Evolutionary conservation across 2,888 invertebrate genomes (phyloP).

Genomic region (Eilema depressum): DNA sequence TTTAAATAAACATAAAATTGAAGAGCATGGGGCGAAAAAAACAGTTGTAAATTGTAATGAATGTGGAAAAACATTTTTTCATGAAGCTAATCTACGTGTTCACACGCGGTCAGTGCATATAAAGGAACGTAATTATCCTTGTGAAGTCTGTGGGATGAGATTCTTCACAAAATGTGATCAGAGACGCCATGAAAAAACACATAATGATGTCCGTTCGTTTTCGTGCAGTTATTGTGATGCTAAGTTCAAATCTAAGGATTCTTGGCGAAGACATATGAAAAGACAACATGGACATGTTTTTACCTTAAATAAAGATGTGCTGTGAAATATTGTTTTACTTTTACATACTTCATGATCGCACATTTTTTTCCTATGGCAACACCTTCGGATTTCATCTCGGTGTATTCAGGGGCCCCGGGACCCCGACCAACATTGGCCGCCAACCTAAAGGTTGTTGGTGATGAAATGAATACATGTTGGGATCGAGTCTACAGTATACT

Average conservation of each 20-base stretch:
- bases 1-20: conserved; percentile 55
- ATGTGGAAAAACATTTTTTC: conserved; percentile 60
- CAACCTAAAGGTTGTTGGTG: too few relatives aligned
- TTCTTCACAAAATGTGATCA: conserved; percentile 64
- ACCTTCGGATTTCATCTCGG: too few relatives aligned
- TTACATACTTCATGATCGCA: too few relatives aligned
- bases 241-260: conserved; percentile 65
- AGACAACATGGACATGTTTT: conserved; percentile 55
- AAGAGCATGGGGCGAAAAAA: conserved; percentile 56
- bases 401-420: too few relatives aligned
- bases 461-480: background rate
- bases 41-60: conserved; percentile 50
- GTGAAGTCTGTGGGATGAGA: conserved; percentile 55
- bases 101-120: conserved; percentile 62
- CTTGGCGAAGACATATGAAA: conserved; percentile 60
- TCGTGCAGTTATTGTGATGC: conserved; percentile 60
- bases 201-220: conserved; percentile 56
- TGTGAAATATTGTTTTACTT: background rate
- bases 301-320: conserved; percentile 3
- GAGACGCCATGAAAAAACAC: conserved; percentile 63
- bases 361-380: too few relatives aligned
- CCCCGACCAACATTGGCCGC: too few relatives aligned
- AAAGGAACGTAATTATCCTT: conserved; percentile 59
- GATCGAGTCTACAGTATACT: too few relatives aligned
- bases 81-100: conserved; percentile 53